Evolutionary conservation across 2,888 invertebrate species (phyloP).

Genomic region (Melinaea menophilus): DNA sequence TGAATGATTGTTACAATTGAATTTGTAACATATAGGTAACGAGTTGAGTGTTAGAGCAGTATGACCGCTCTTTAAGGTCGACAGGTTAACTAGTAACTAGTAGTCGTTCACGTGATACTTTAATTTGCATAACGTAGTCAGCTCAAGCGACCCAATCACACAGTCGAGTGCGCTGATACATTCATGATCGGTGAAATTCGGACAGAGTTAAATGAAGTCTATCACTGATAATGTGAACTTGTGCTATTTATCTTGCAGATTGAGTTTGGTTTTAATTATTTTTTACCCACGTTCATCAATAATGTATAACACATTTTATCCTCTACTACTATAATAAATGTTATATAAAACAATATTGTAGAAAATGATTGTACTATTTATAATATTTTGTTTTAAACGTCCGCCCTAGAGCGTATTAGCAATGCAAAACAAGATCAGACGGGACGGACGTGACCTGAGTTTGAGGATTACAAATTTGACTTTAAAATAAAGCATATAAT

Average conservation of each 20-base stretch:
- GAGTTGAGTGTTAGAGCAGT: not conserved
- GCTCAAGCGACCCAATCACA: conserved; percentile 2
- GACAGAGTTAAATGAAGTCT: not conserved
- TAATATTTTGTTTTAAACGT: conserved; percentile 30
- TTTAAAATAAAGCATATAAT: conserved; percentile 65
- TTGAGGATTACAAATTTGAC: conserved; percentile 63
- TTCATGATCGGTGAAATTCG: conserved; percentile 1
- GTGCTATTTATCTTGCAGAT: no score
- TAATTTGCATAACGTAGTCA: conserved; percentile 7
- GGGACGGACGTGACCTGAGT: conserved; percentile 49
- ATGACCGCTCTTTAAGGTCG: not conserved
- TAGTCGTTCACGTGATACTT: conserved; percentile 1
- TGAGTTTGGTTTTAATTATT: no score
- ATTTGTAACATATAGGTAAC: not conserved
- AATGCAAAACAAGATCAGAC: conserved; percentile 49
- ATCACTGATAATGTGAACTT: no score
- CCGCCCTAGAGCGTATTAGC: conserved; percentile 48
- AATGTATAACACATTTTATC: no score
- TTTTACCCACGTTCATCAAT: no score
- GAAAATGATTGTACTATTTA: not conserved
- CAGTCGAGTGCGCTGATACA: not conserved
- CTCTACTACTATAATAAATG: no score
- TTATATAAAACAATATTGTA: no score
- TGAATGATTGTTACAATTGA: not conserved
- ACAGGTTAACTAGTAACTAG: not conserved